These are phyloP conservation scores for Acrocephalus kingi DNA, from an alignment of 2,113 vertebrate genomes.

Conservation along the genomic window DNA sequence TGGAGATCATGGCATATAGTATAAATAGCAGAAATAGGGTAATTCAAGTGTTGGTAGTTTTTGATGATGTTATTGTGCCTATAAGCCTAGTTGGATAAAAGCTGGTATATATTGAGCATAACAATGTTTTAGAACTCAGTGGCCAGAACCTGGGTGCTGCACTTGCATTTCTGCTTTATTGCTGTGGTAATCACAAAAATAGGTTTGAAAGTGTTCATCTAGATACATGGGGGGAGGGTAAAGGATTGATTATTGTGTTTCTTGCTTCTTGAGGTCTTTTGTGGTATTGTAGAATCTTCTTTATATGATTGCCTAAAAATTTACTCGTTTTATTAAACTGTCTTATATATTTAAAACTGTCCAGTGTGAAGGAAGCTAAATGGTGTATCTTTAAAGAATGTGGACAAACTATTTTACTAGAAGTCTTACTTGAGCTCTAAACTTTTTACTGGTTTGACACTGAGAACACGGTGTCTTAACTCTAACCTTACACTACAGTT, in stretches of 20 bases:
- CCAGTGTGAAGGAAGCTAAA: not conserved
- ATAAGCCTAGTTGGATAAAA: not conserved
- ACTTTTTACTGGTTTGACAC: not conserved
- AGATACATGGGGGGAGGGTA: not conserved
- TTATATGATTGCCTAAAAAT: not conserved
- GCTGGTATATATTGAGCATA: not conserved
- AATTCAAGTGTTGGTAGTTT: not conserved
- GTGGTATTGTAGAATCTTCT: not conserved
- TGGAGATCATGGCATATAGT: not conserved
- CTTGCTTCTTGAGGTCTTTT: not conserved
- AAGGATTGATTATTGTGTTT: not conserved
- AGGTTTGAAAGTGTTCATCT: not conserved
- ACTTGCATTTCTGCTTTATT: not conserved
- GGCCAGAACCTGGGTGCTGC: not conserved
- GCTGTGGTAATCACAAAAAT: not conserved
- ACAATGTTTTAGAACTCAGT: rapidly evolving
- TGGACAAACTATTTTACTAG: not conserved
- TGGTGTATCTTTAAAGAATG: not conserved
- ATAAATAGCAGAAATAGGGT: not conserved
- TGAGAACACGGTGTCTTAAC: not conserved
- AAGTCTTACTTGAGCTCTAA: not conserved
- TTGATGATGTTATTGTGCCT: not conserved
- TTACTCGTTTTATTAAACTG: not conserved
- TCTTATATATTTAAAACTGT: not conserved
- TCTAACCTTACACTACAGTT: rapidly evolving